Conservation (phyloP, 2,888 invertebrate species). For the Apoderus coryli region DNA sequence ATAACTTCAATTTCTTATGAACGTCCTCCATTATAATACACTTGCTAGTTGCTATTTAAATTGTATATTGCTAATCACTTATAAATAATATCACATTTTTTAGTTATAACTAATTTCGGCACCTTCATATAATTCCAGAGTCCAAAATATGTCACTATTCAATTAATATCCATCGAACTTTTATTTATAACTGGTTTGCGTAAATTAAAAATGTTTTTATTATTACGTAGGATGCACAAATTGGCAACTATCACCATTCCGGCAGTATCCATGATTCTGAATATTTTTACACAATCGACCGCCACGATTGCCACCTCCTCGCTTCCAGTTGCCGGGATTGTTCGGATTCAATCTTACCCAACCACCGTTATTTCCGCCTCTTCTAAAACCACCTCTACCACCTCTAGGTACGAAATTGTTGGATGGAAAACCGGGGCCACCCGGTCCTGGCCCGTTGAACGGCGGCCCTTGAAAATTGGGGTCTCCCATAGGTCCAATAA, state of each 20-base stretch:
- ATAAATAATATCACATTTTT: too few relatives aligned
- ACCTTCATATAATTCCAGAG: too few relatives aligned
- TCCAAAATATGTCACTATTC: too few relatives aligned
- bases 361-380: conserved; percentile 31
- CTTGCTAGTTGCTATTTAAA: too few relatives aligned
- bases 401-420: conserved; percentile 26
- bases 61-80: too few relatives aligned
- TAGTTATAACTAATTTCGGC: too few relatives aligned
- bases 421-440: conserved; percentile 20
- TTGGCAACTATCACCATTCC: conserved; percentile 67
- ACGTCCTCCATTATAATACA: too few relatives aligned
- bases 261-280: conserved; percentile 65
- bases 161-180: too few relatives aligned
- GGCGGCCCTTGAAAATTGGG: conserved; percentile 19
- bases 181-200: too few relatives aligned
- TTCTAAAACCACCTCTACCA: conserved; percentile 24
- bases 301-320: conserved; percentile 33
- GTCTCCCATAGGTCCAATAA: conserved; percentile 14
- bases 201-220: too few relatives aligned
- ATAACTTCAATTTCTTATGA: too few relatives aligned
- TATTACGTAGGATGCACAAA: conserved; percentile 82
- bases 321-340: conserved; percentile 33
- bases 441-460: conserved; percentile 15
- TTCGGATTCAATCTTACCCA: conserved; percentile 36
- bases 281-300: conserved; percentile 59